A percentile compares a stretch with the other conserved stretches of the same genome.
phyloP scores from a whole-genome alignment of 1,140 invertebrate genomes.

The Temnothorax nylanderi region DNA sequence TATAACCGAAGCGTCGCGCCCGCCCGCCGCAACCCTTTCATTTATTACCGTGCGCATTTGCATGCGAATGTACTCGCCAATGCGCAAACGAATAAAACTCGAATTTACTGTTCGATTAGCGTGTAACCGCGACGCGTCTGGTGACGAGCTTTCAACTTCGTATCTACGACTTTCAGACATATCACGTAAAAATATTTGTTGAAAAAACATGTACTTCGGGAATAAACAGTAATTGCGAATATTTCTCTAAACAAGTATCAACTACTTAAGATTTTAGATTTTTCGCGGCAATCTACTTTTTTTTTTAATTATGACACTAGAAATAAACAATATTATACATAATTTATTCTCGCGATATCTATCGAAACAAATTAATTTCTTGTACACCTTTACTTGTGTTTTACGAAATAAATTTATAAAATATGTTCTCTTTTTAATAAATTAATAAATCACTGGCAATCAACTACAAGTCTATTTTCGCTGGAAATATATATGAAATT shows the following conservation, averaged over 20 bases:
- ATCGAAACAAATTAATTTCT: neutral
- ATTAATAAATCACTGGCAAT: neutral
- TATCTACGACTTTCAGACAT: neutral
- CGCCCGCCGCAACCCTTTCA: neutral
- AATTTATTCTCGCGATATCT: neutral
- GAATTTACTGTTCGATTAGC: constrained; percentile 62
- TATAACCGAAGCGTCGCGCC: constrained; percentile 34
- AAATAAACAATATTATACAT: neutral
- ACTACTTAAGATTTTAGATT: neutral
- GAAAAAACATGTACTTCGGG: neutral
- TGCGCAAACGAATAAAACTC: constrained; percentile 55
- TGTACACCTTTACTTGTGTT: neutral
- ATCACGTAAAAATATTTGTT: constrained; percentile 6
- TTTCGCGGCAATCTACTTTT: neutral
- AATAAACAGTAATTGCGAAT: constrained; percentile 5
- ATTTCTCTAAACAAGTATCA: neutral
- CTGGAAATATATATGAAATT: neutral
- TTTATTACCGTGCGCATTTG: constrained; percentile 52
- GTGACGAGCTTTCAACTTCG: neutral
- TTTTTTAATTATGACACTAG: neutral
- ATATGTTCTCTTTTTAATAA: neutral
- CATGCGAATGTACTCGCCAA: constrained; percentile 61
- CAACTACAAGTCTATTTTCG: neutral
- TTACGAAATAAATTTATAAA: neutral
- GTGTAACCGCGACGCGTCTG: constrained; percentile 29